Conservation (phyloP, 2,888 invertebrate species). For the Gisinianus flammeolus region DNA sequence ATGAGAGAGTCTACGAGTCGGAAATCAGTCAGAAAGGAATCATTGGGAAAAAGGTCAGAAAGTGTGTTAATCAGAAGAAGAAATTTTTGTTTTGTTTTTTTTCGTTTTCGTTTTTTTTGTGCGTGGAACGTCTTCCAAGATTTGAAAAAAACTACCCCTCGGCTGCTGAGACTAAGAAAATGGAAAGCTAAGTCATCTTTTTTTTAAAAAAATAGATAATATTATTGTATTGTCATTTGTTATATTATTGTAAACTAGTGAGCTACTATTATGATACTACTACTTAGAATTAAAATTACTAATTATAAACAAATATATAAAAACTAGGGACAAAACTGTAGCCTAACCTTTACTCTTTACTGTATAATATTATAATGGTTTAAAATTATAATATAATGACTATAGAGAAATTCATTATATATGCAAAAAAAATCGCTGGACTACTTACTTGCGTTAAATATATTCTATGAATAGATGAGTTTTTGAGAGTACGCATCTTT, state of each 20-base stretch:
- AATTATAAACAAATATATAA: not conserved
- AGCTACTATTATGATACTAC: not conserved
- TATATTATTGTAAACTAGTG: slow-evolving; percentile 15
- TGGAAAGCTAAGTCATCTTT: slow-evolving; percentile 39
- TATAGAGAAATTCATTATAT: not conserved
- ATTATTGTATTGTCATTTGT: slow-evolving; percentile 14
- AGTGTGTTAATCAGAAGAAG: not conserved
- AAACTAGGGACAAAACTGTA: not conserved
- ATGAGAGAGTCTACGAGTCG: not conserved
- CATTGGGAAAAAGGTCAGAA: not conserved
- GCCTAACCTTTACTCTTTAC: not conserved
- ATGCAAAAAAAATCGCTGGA: not conserved
- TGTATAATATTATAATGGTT: not conserved
- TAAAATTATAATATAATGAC: not conserved
- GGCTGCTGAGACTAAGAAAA: slow-evolving; percentile 38
- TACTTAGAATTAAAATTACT: not conserved
- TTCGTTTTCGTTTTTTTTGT: not conserved
- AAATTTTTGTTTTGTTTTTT: not conserved
- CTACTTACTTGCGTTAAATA: not conserved
- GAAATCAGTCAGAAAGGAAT: not conserved
- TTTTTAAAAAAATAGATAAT: slow-evolving; percentile 13
- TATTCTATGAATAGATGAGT: no score
- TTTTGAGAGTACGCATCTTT: not conserved
- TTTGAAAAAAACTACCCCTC: not conserved
- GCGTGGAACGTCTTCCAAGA: slow-evolving; percentile 28